Percentiles rank a stretch among this genome's conserved stretches.
Evolutionary conservation across 2,888 invertebrate genomes (phyloP).

Genomic region (Trypoxylon attenuatum): DNA sequence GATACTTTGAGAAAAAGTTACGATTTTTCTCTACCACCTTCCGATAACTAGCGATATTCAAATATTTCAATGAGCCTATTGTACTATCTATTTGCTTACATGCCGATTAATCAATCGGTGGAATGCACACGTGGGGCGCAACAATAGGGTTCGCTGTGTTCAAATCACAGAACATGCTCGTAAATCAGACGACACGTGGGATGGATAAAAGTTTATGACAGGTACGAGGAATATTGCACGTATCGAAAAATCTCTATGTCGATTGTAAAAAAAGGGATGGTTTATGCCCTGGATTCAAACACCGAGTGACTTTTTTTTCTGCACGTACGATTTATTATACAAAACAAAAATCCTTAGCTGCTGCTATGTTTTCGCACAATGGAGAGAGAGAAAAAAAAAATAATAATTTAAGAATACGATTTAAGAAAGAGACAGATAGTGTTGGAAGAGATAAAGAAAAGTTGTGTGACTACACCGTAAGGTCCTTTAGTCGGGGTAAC

Average conservation of each 20-base stretch:
- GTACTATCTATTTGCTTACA: too few species aligned
- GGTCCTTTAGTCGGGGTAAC: slow-evolving; percentile 52
- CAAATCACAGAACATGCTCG: not conserved
- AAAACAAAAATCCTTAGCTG: slow-evolving; percentile 36
- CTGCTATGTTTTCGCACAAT: slow-evolving; percentile 5
- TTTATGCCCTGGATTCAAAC: too few species aligned
- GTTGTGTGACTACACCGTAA: slow-evolving; percentile 46
- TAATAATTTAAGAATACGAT: slow-evolving; percentile 53
- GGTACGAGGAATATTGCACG: too few species aligned
- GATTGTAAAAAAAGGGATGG: too few species aligned
- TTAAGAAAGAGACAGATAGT: slow-evolving; percentile 40
- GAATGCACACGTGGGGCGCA: not conserved
- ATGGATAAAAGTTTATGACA: not conserved
- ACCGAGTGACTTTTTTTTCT: slow-evolving; percentile 23
- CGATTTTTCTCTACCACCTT: too few species aligned
- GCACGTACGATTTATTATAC: slow-evolving; percentile 59
- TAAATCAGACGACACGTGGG: not conserved
- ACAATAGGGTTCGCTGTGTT: not conserved
- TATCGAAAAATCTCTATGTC: too few species aligned
- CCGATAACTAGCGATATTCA: too few species aligned
- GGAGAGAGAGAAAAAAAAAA: slow-evolving; percentile 14
- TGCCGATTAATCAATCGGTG: not conserved
- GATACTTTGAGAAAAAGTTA: too few species aligned
- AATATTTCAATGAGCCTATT: too few species aligned
- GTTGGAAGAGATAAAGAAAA: slow-evolving; percentile 19